phyloP scores from a whole-genome alignment of 2,797 vertebrate species.

The Fratercula arctica region DNA sequence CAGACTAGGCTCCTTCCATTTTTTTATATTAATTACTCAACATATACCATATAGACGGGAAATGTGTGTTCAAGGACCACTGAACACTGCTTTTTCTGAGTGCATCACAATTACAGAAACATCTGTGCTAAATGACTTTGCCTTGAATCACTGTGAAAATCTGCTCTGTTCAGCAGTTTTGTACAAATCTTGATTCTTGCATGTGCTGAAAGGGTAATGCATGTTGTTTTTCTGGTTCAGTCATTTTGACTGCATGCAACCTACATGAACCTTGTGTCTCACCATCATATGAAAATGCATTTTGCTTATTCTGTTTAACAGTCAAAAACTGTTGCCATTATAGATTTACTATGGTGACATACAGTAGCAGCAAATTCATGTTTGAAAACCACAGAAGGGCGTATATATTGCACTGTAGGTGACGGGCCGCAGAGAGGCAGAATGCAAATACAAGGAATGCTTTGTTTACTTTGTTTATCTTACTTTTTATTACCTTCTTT shows the following conservation, averaged over 20 bases:
- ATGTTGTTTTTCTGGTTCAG: neutral
- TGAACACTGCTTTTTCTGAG: neutral
- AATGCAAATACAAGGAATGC: neutral
- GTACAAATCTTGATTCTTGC: neutral
- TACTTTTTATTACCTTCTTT: neutral
- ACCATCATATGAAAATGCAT: neutral
- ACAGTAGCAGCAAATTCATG: neutral
- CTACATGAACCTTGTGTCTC: neutral
- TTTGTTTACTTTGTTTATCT: neutral
- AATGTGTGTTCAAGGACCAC: neutral
- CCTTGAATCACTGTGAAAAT: neutral
- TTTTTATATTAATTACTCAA: neutral
- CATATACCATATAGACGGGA: neutral
- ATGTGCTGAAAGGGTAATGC: neutral
- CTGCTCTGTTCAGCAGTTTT: neutral
- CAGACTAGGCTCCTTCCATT: neutral
- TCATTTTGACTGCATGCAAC: neutral
- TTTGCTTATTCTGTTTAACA: neutral
- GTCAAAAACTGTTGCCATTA: neutral
- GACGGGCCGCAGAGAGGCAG: neutral
- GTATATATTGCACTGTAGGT: neutral
- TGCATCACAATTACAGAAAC: neutral
- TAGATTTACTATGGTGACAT: neutral
- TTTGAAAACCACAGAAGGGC: neutral
- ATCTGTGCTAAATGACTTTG: conserved; percentile 7